These are phyloP conservation scores for Yasuhikotakia modesta DNA, from an alignment of 2,797 vertebrate genomes.

Conservation along the genomic window DNA sequence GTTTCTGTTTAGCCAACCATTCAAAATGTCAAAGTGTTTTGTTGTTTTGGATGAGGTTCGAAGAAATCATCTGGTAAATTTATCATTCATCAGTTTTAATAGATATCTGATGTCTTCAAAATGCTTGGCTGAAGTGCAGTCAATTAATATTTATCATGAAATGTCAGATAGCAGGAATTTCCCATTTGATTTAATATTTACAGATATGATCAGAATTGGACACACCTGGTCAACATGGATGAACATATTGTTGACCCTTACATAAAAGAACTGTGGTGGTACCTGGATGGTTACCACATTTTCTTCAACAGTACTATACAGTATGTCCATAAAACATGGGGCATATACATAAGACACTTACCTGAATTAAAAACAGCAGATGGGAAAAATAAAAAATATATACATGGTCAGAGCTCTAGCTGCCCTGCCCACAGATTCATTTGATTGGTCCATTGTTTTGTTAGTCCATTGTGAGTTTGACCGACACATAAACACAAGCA, in stretches of 20 bases:
- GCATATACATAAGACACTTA: too few relatives aligned
- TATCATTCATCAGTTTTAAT: slow-evolving; percentile 26
- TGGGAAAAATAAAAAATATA: too few relatives aligned
- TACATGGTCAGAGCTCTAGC: too few relatives aligned
- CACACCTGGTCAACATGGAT: slow-evolving; percentile 4
- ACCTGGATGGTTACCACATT: not conserved
- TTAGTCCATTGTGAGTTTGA: too few relatives aligned
- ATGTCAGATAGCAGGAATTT: too few relatives aligned
- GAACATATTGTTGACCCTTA: not conserved
- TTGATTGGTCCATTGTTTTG: too few relatives aligned
- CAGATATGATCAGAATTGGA: not conserved
- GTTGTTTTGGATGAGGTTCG: slow-evolving; percentile 52
- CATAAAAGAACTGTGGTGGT: not conserved
- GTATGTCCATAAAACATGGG: too few relatives aligned
- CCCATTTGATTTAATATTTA: too few relatives aligned
- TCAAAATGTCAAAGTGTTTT: slow-evolving; percentile 59
- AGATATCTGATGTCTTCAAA: slow-evolving; percentile 28
- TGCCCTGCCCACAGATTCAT: too few relatives aligned
- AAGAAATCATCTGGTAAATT: slow-evolving; percentile 52
- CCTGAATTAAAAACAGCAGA: too few relatives aligned
- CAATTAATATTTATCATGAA: slow-evolving; percentile 18
- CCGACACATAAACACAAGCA: too few relatives aligned
- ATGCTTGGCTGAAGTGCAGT: slow-evolving; percentile 1
- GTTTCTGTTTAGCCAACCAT: slow-evolving; percentile 59
- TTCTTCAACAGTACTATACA: not conserved